Conservation (phyloP, 2,888 invertebrate species). For the Plebejus argus region DNA sequence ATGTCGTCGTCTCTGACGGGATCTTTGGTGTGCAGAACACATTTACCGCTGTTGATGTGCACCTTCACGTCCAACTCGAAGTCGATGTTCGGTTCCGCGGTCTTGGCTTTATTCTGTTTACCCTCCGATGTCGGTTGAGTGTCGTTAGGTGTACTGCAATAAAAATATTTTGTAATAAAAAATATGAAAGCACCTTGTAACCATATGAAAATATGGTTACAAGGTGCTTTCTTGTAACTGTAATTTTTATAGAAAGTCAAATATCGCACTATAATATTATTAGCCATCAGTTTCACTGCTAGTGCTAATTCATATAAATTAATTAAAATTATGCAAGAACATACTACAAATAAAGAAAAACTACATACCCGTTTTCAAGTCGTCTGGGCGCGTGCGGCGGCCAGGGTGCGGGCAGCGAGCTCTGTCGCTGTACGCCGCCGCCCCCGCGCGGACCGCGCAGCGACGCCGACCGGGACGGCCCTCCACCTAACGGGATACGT, state of each 20-base stretch:
- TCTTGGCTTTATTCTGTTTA: conserved; percentile 76
- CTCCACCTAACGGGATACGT: too few species aligned
- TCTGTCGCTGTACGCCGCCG: conserved; percentile 81
- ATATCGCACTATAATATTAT: too few species aligned
- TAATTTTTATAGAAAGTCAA: too few species aligned
- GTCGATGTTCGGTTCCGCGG: conserved; percentile 95
- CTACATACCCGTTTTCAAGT: conserved; percentile 1
- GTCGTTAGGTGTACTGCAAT: conserved; percentile 36
- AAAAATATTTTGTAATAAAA: neutral
- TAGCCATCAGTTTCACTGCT: too few species aligned
- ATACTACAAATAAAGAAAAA: too few species aligned
- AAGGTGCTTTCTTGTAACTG: too few species aligned
- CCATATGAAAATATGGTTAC: too few species aligned
- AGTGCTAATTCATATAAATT: too few species aligned
- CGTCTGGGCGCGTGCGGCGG: conserved; percentile 49
- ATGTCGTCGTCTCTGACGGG: conserved; percentile 84
- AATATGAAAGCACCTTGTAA: too few species aligned
- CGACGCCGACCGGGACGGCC: conserved; percentile 50
- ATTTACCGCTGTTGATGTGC: conserved; percentile 97
- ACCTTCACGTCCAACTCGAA: conserved; percentile 98
- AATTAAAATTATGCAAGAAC: too few species aligned
- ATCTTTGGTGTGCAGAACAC: conserved; percentile 96
- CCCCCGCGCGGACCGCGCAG: conserved; percentile 78
- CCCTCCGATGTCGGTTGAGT: conserved; percentile 48
- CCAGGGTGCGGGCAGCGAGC: conserved; percentile 89